Percentiles rank a stretch among this genome's conserved stretches.
Evolutionary conservation across 2,797 vertebrate species (phyloP).

Genomic region (Gallirallus australis): DNA sequence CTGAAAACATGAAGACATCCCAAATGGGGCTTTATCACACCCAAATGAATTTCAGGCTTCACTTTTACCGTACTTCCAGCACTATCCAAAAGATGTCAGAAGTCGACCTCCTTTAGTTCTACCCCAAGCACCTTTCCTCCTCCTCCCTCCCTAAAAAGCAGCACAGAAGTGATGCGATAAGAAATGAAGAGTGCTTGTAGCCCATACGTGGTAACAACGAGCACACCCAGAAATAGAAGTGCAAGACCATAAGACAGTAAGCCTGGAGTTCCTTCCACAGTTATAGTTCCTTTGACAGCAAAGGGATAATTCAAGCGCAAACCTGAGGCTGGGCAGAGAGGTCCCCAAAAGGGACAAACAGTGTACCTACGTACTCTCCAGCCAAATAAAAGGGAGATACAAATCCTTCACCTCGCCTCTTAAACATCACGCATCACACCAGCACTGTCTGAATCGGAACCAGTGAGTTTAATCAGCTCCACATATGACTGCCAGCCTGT

Average conservation of each 20-base stretch:
- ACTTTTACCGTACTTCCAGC: not conserved
- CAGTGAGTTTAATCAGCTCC: not conserved
- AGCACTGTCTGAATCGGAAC: not conserved
- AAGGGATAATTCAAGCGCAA: not conserved
- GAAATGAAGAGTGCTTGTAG: accelerated
- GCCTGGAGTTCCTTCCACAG: not conserved
- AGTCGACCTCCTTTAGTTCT: not conserved
- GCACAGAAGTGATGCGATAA: not conserved
- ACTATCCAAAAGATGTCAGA: accelerated
- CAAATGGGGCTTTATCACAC: accelerated
- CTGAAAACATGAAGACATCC: accelerated
- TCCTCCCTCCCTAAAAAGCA: not conserved
- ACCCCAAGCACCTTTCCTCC: not conserved
- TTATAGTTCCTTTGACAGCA: not conserved
- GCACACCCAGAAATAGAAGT: not conserved
- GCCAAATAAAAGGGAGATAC: accelerated
- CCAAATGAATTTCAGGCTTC: accelerated
- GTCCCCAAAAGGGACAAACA: not conserved
- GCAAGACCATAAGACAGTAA: not conserved
- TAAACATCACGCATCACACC: accelerated
- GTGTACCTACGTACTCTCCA: accelerated
- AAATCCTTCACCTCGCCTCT: not conserved
- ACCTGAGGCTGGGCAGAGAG: not conserved
- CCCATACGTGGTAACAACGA: not conserved
- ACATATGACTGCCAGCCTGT: not conserved